Conservation (phyloP, 2,888 invertebrate genomes). For the Diachrysia chrysitis region DNA sequence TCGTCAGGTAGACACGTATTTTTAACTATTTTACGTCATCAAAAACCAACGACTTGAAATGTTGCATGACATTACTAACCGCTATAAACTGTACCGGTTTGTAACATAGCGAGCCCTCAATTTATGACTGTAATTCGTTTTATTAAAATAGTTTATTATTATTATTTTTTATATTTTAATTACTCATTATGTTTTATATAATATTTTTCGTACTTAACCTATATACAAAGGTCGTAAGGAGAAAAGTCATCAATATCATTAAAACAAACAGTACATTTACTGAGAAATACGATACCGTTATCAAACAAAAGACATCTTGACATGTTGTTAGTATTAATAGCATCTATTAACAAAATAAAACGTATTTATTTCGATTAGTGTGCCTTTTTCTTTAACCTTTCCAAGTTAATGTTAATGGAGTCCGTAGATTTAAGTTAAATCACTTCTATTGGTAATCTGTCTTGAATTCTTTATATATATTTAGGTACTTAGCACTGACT, state of each 20-base stretch:
- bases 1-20: no score
- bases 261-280: slow-evolving; percentile 12
- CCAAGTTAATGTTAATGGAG: slow-evolving; percentile 69
- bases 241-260: background rate
- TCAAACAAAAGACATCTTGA: slow-evolving; percentile 35
- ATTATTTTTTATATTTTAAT: no score
- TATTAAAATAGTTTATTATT: no score
- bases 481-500: background rate
- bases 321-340: slow-evolving; percentile 51
- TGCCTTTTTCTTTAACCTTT: slow-evolving; percentile 61
- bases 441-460: slow-evolving; percentile 44
- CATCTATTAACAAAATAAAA: slow-evolving; percentile 40
- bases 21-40: no score
- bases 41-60: no score
- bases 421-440: slow-evolving; percentile 63
- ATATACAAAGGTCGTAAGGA: no score
- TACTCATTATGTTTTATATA: no score
- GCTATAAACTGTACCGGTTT: no score
- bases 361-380: slow-evolving; percentile 61
- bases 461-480: background rate
- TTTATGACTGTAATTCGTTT: no score
- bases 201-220: no score
- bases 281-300: slow-evolving; percentile 23
- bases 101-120: no score
- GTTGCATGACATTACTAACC: no score